A percentile compares a stretch with the other conserved stretches of the same genome.
Conservation (phyloP, 2,888 invertebrate genomes). For the Arrhopalites spinosus region DNA sequence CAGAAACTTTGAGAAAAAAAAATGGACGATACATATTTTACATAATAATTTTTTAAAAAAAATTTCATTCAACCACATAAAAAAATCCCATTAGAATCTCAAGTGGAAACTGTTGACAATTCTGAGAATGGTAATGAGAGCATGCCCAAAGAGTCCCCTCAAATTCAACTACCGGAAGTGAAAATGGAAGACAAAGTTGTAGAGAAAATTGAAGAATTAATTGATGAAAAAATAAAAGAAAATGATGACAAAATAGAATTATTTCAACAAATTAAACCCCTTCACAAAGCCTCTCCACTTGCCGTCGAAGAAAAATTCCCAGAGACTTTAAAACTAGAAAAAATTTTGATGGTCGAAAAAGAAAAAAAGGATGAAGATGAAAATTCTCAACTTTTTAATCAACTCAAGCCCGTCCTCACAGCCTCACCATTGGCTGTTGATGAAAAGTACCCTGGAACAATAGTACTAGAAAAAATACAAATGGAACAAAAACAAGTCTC, state of each 20-base stretch:
- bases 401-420: slow-evolving; percentile 2
- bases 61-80: neutral
- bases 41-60: no score
- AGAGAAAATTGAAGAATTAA: no score
- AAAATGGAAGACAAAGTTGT: neutral
- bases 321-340: slow-evolving; percentile 15
- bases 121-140: neutral
- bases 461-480: neutral
- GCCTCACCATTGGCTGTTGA: neutral
- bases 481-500: neutral
- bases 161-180: neutral
- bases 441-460: neutral
- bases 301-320: slow-evolving; percentile 12
- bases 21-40: no score
- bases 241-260: neutral
- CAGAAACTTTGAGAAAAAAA: no score
- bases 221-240: neutral
- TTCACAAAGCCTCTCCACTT: neutral
- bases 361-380: neutral
- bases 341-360: slow-evolving; percentile 8
- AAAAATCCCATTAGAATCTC: neutral
- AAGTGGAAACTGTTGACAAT: neutral
- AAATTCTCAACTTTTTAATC: slow-evolving; percentile 6
- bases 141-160: neutral
- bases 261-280: neutral